Conservation (phyloP, 2,113 vertebrate genomes). For the Silurus glanis region DNA sequence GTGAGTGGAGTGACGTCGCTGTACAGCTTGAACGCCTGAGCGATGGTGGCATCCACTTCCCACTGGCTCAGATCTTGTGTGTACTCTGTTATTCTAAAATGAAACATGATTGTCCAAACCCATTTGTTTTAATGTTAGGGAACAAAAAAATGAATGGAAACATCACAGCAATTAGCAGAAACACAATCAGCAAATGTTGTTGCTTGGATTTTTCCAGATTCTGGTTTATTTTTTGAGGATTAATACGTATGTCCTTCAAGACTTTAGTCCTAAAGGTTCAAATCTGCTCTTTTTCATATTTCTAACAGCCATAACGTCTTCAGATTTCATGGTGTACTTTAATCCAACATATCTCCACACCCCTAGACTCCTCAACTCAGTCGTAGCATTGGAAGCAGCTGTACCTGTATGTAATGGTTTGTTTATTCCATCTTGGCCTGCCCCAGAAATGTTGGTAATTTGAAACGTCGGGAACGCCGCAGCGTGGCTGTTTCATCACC, state of each 20-base stretch:
- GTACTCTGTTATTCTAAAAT: conserved; percentile 68
- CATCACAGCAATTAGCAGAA: too few species aligned
- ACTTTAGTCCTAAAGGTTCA: too few species aligned
- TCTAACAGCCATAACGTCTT: too few species aligned
- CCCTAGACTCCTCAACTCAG: not conserved
- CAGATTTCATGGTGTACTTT: too few species aligned
- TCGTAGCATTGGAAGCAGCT: not conserved
- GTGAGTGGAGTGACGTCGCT: conserved; percentile 70
- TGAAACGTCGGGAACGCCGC: conserved; percentile 69
- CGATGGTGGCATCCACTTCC: conserved; percentile 65
- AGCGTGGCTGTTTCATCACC: conserved; percentile 70
- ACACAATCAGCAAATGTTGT: too few species aligned
- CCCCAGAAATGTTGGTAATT: conserved; percentile 70
- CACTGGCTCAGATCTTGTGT: conserved; percentile 62
- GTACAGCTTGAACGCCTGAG: conserved; percentile 69
- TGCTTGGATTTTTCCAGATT: too few species aligned
- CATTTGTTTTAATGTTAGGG: too few species aligned
- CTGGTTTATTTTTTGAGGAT: too few species aligned
- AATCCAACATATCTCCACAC: not conserved
- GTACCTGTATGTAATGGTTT: conserved; percentile 74
- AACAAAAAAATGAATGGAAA: too few species aligned
- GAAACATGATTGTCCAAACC: too few species aligned
- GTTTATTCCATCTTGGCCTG: conserved; percentile 72
- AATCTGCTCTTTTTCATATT: too few species aligned
- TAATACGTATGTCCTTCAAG: too few species aligned